Evolutionary conservation across 2,888 invertebrate species (phyloP).

Genomic region (Calliscelio sp.): DNA sequence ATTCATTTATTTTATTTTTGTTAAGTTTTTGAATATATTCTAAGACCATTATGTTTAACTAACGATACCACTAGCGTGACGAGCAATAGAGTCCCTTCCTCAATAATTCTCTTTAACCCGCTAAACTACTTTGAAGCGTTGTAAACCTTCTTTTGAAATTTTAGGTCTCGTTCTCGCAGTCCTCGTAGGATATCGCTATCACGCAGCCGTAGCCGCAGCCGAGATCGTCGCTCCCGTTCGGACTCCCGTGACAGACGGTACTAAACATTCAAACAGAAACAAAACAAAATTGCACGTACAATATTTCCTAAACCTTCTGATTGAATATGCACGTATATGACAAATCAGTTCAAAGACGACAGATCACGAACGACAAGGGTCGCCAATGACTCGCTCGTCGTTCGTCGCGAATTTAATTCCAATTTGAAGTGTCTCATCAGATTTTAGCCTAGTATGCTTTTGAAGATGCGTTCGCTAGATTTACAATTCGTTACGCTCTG

Average conservation of each 20-base stretch:
- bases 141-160: conserved; percentile 74
- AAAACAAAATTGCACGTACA: conserved; percentile 22
- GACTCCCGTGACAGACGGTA: conserved; percentile 85
- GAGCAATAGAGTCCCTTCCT: conserved; percentile 38
- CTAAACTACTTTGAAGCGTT: conserved; percentile 34
- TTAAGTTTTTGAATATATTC: not conserved
- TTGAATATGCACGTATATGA: conserved; percentile 30
- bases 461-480: no score
- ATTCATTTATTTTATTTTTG: not conserved
- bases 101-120: conserved; percentile 40
- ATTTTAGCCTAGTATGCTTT: no score
- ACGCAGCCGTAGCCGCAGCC: conserved; percentile 85
- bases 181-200: conserved; percentile 84
- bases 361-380: no score
- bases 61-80: conserved; percentile 30
- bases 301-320: conserved; percentile 3
- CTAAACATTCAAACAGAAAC: conserved; percentile 66
- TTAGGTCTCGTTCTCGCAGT: conserved; percentile 85
- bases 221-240: conserved; percentile 85
- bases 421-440: no score
- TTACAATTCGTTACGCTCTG: no score
- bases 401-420: no score
- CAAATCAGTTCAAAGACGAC: no score
- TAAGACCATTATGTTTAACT: no score
- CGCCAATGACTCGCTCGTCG: no score